Evolutionary conservation across 2,888 invertebrate genomes (phyloP).

Genomic region (Eremobia ochroleuca): DNA sequence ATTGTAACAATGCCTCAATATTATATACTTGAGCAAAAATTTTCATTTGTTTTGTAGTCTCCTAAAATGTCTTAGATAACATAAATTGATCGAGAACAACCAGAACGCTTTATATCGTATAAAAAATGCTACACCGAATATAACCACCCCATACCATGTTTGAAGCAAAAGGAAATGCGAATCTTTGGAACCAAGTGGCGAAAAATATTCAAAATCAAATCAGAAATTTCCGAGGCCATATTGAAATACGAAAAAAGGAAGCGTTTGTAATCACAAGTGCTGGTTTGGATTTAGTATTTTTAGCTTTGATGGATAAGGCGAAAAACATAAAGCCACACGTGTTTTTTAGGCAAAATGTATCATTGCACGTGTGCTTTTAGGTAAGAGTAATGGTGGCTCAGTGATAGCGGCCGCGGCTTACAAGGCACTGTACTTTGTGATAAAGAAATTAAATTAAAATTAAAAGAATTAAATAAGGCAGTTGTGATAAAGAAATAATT

Average conservation of each 20-base stretch:
- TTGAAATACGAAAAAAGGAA: slow-evolving; percentile 33
- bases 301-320: neutral
- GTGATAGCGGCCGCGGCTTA: neutral
- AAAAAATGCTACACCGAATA: neutral
- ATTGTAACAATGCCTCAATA: neutral
- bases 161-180: slow-evolving; percentile 11
- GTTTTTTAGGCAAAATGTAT: neutral
- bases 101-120: neutral
- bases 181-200: slow-evolving; percentile 16
- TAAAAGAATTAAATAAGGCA: no score
- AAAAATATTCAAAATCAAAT: slow-evolving; percentile 42
- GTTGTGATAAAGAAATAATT: no score
- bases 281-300: slow-evolving; percentile 21
- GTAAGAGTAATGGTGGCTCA: neutral
- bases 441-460: no score
- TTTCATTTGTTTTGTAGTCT: neutral
- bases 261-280: slow-evolving; percentile 20
- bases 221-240: slow-evolving; percentile 14
- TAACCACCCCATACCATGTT: neutral
- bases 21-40: neutral
- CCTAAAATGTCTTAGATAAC: neutral
- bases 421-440: no score
- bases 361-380: neutral
- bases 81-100: neutral
- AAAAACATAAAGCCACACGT: neutral